Percentiles rank a stretch among this genome's conserved stretches.
These are phyloP conservation scores for Cheilosia grossa DNA, from an alignment of 2,888 invertebrate genomes.

Conservation along the genomic window DNA sequence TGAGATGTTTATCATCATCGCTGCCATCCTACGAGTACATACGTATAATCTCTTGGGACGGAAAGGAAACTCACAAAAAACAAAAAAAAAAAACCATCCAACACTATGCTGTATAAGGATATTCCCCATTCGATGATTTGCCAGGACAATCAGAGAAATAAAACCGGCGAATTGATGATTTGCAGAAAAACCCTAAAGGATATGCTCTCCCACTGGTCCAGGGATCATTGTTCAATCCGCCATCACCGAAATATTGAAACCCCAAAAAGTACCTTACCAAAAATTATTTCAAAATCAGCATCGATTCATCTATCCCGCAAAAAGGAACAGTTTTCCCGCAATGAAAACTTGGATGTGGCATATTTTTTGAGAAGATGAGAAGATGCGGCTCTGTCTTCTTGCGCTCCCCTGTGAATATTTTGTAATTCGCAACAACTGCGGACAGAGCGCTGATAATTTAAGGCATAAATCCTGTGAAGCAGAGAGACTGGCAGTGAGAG, in stretches of 20 bases:
- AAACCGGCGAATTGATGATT: conserved; percentile 30
- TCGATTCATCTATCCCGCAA: conserved; percentile 24
- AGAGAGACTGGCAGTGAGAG: not conserved
- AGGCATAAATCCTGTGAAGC: conserved; percentile 13
- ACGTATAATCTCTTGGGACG: not conserved
- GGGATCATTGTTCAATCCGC: conserved; percentile 11
- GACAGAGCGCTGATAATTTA: conserved; percentile 19
- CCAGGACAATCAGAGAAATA: conserved; percentile 19
- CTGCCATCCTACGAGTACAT: conserved; percentile 5
- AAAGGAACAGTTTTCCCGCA: not conserved
- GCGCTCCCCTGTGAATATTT: not conserved
- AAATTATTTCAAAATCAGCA: conserved; percentile 40
- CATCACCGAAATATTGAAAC: conserved; percentile 4
- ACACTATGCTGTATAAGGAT: conserved; percentile 24
- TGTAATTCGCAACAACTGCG: conserved; percentile 11
- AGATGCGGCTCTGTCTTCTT: not conserved
- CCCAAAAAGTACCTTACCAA: conserved; percentile 23
- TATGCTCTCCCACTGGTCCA: conserved; percentile 10
- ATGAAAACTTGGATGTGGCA: conserved; percentile 17
- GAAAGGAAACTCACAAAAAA: not conserved
- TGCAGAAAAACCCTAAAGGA: conserved; percentile 35
- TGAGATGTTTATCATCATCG: conserved; percentile 46
- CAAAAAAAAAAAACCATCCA: not conserved
- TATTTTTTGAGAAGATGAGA: not conserved
- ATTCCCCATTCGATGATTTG: conserved; percentile 30